phyloP scores from a whole-genome alignment of 2,888 invertebrate genomes.

The Drosophila siamana region DNA sequence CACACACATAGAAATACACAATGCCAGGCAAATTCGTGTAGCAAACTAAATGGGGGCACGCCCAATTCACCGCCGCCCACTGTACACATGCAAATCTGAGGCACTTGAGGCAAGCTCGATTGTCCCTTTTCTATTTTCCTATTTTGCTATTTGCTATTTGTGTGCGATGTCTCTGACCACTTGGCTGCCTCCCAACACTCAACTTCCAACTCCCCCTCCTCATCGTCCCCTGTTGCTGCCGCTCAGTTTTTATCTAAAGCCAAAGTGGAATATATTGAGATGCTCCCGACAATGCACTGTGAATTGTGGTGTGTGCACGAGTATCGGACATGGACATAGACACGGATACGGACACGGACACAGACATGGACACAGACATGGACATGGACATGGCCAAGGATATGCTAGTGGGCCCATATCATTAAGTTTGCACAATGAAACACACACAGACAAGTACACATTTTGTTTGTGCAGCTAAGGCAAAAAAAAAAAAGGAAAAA shows the following conservation, averaged over 20 bases:
- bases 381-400: constrained; percentile 14
- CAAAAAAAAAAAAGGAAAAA: constrained; percentile 41
- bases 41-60: constrained; percentile 46
- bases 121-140: constrained; percentile 60
- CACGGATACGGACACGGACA: constrained; percentile 12
- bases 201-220: not conserved
- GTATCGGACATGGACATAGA: constrained; percentile 8
- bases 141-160: constrained; percentile 56
- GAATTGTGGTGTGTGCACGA: constrained; percentile 50
- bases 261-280: constrained; percentile 67
- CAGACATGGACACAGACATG: constrained; percentile 13
- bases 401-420: constrained; percentile 65
- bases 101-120: constrained; percentile 62
- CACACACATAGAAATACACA: not conserved
- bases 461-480: constrained; percentile 51
- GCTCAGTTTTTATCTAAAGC: constrained; percentile 56
- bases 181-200: constrained; percentile 50
- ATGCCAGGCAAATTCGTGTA: constrained; percentile 50
- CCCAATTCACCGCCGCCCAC: constrained; percentile 18
- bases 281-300: constrained; percentile 53
- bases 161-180: constrained; percentile 63
- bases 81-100: constrained; percentile 63
- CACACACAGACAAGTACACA: constrained; percentile 21
- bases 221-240: not conserved
- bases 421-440: constrained; percentile 69